Percentiles rank a stretch among this genome's conserved stretches.
Evolutionary conservation across 2,113 vertebrate species (phyloP).

Genomic region (Elachura formosa): DNA sequence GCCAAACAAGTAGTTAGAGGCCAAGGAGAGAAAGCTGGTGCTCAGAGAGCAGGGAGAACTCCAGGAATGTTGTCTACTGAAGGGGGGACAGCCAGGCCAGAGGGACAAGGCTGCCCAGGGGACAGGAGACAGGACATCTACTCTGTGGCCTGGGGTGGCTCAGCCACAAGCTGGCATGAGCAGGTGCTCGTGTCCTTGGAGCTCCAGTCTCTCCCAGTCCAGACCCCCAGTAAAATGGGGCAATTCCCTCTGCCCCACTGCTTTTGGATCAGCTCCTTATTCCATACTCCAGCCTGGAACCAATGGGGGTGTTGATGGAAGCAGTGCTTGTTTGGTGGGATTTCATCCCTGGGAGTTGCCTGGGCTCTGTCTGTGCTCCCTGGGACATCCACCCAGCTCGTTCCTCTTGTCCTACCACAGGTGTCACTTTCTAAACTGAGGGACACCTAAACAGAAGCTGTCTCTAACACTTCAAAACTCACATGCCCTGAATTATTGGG

Average conservation of each 20-base stretch:
- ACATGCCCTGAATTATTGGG: accelerated
- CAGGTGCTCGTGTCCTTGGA: background rate
- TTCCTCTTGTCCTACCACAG: background rate
- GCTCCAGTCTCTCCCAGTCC: background rate
- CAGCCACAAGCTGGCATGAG: background rate
- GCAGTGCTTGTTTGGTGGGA: no score
- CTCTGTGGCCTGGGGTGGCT: background rate
- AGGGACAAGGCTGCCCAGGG: background rate
- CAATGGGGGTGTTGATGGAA: no score
- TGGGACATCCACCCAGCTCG: background rate
- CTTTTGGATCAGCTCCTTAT: background rate
- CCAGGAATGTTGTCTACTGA: background rate
- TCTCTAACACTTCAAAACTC: background rate
- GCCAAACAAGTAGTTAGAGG: background rate
- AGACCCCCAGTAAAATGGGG: background rate
- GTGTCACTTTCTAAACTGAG: background rate
- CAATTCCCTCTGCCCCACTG: background rate
- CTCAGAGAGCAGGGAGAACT: background rate
- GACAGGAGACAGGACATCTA: background rate
- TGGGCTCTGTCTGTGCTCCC: background rate
- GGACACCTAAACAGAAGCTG: background rate
- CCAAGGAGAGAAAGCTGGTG: background rate
- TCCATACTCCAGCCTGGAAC: background rate
- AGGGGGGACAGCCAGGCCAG: accelerated
- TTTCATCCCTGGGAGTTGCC: background rate